phyloP scores from a whole-genome alignment of 2,797 vertebrate species.

The Manis pentadactyla region DNA sequence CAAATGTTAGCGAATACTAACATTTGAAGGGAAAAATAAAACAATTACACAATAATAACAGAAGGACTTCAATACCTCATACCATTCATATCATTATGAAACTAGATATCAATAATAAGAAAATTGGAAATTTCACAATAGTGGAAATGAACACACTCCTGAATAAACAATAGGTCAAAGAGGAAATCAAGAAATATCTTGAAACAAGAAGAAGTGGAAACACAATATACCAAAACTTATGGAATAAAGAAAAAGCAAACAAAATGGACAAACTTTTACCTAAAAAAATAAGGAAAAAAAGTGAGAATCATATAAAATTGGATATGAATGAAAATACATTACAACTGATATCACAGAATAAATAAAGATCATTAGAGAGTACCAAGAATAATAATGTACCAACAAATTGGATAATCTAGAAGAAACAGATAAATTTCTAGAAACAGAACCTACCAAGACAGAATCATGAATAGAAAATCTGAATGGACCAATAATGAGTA shows the following conservation, averaged over 20 bases:
- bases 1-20: background rate
- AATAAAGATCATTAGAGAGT: background rate
- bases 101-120: background rate
- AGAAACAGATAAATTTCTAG: background rate
- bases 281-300: background rate
- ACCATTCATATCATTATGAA: background rate
- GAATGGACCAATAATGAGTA: background rate
- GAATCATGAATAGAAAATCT: background rate
- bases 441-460: background rate
- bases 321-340: background rate
- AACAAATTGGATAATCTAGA: background rate
- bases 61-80: background rate
- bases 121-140: background rate
- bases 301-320: background rate
- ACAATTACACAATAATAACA: background rate
- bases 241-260: background rate
- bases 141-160: background rate
- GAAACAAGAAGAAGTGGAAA: background rate
- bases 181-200: background rate
- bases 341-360: background rate
- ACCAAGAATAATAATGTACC: background rate
- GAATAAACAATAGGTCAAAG: background rate
- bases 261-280: background rate
- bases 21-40: background rate
- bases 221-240: background rate